phyloP scores from a whole-genome alignment of 2,113 vertebrate genomes.

The Pygoscelis antarcticus region DNA sequence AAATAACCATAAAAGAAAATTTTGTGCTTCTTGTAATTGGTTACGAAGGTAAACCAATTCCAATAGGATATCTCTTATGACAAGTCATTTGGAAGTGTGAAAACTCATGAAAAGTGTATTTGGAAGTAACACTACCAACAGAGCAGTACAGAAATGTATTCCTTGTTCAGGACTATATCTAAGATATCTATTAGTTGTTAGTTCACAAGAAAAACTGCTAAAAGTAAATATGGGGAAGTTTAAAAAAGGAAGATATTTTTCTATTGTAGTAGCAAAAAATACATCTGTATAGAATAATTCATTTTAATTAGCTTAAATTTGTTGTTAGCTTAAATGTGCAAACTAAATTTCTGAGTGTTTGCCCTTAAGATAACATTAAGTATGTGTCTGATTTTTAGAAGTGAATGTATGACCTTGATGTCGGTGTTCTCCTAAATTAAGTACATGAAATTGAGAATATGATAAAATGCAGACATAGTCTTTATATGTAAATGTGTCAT shows the following conservation, averaged over 20 bases:
- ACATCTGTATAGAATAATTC: neutral
- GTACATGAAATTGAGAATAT: neutral
- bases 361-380: neutral
- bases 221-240: neutral
- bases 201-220: neutral
- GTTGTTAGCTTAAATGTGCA: neutral
- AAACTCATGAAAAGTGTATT: neutral
- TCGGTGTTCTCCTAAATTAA: neutral
- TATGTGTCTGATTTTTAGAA: neutral
- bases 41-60: neutral
- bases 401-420: neutral
- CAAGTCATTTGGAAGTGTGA: neutral
- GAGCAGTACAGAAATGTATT: neutral
- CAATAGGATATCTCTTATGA: accelerated
- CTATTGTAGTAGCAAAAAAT: neutral
- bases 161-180: neutral
- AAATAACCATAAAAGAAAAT: neutral
- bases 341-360: neutral
- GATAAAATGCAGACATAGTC: neutral
- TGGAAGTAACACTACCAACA: neutral
- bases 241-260: neutral
- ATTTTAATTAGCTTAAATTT: neutral
- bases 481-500: neutral
- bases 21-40: neutral
- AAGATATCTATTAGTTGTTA: neutral